Conservation (phyloP, 2,113 vertebrate genomes). For the Dolichallabes microphthalmus region DNA sequence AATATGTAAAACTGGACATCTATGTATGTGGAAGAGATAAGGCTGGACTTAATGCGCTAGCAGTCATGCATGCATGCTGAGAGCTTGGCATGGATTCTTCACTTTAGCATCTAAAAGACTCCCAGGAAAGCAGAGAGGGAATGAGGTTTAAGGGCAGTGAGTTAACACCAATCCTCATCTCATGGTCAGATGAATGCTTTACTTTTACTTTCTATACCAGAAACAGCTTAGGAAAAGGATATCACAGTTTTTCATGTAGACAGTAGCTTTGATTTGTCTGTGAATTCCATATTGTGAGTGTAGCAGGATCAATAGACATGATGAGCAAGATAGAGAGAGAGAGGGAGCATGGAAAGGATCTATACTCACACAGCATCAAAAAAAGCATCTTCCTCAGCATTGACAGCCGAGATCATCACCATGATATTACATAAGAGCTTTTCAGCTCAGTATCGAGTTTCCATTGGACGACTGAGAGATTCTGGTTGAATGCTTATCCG, state of each 20-base stretch:
- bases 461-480: neutral
- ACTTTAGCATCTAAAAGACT: conserved; percentile 56
- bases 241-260: neutral
- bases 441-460: neutral
- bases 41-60: neutral
- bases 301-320: neutral
- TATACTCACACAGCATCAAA: neutral
- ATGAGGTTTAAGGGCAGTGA: neutral
- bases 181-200: conserved; percentile 61
- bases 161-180: conserved; percentile 58
- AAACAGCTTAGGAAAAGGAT: neutral
- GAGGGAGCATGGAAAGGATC: neutral
- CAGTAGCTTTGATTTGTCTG: neutral
- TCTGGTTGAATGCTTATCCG: neutral
- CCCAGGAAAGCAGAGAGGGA: conserved; percentile 58
- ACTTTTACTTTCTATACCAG: neutral
- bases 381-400: neutral
- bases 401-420: neutral
- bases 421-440: neutral
- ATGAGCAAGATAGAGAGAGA: neutral
- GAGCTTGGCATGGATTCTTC: neutral
- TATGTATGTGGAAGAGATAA: conserved; percentile 55
- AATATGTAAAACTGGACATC: conserved; percentile 58
- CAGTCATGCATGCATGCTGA: conserved; percentile 9
- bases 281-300: neutral